phyloP scores from a whole-genome alignment of 2,888 invertebrate genomes.

The Orthosia gothica region DNA sequence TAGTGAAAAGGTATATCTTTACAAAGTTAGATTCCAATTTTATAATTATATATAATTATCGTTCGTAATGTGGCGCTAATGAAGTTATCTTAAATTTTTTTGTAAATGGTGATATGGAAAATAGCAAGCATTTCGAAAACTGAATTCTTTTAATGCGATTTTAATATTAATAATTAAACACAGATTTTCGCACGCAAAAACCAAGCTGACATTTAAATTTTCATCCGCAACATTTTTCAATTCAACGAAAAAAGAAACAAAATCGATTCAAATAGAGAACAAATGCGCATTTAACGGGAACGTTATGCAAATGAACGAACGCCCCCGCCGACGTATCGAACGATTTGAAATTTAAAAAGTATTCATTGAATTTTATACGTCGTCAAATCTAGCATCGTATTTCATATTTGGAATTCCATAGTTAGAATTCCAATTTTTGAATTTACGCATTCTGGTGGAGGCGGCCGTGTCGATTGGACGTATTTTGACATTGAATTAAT shows the following conservation, averaged over 20 bases:
- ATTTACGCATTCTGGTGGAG: conserved; percentile 54
- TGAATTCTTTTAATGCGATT: conserved; percentile 19
- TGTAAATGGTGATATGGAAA: conserved; percentile 7
- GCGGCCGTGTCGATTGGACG: conserved; percentile 63
- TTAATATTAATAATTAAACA: conserved; percentile 39
- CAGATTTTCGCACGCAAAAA: conserved; percentile 28
- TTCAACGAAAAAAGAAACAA: conserved; percentile 34
- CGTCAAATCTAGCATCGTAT: conserved; percentile 61
- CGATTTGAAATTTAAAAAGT: conserved; percentile 72
- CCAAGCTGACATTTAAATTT: conserved; percentile 29
- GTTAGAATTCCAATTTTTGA: conserved; percentile 62
- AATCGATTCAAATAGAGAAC: conserved; percentile 60
- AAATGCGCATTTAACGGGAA: conserved; percentile 63
- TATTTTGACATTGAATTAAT: conserved; percentile 77
- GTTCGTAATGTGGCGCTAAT: neutral
- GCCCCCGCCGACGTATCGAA: conserved; percentile 63
- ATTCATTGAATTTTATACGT: conserved; percentile 70
- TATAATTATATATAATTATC: too few relatives aligned
- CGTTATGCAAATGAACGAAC: conserved; percentile 62
- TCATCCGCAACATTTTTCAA: conserved; percentile 41
- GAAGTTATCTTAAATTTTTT: neutral
- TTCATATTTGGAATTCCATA: conserved; percentile 70
- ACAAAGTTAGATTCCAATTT: conserved; percentile 17
- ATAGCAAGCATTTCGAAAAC: neutral
- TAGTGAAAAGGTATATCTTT: conserved; percentile 16